Base-by-base conservation (phyloP, 1,140 invertebrate species). In the Rhopalosiphum maidis region DNA sequence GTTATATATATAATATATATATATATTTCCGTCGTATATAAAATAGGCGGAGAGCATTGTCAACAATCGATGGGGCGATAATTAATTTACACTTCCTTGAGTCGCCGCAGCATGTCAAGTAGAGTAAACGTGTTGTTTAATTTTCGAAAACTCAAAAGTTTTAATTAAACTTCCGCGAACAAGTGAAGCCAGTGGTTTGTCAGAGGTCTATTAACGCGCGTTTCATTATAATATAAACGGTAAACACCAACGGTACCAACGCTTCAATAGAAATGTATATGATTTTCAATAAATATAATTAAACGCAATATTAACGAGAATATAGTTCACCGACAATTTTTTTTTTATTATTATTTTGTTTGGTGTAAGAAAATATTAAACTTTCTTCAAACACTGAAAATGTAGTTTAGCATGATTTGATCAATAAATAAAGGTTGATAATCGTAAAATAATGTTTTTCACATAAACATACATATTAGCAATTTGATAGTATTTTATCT, bases 41-140 rank as follows among this genome's bases (percentile, higher is more conserved):
- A 89, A 35, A 89, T 9, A 89, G 88, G 11, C 22, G 43, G 41
- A 41, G 90, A 91, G n/a, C 46, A 91, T 77, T 91, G 55, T 91
- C 55, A 68, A 91, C 54, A 68, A 77, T 91, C 55, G 90, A 91
- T 46, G 60, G 43, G 68, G 25, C 41, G 60, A 82, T 91, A 91
- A 91, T 91, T 91, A 91, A 91, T 91, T 91, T 91, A 91, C 90
- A 54, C 48, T 55, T 89, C 88, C 35, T 89, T 37, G 51, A 37
- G 35, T 23, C 48, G 35, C 48, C 88, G 22, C 51, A n/a, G 43
- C 60, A 77, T 41, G 90, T 68, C 90, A 89, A 89, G 48, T 89
- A 77, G 37, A 41, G n/a, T 60, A 91, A 91, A 91, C 90, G 90
- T 77, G 90, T 91, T 91, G 90, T 91, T 91, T 91, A 91, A 91